Percentiles rank a stretch among this genome's conserved stretches.
phyloP scores from a whole-genome alignment of 2,797 vertebrate species.

The Momotus momota region DNA sequence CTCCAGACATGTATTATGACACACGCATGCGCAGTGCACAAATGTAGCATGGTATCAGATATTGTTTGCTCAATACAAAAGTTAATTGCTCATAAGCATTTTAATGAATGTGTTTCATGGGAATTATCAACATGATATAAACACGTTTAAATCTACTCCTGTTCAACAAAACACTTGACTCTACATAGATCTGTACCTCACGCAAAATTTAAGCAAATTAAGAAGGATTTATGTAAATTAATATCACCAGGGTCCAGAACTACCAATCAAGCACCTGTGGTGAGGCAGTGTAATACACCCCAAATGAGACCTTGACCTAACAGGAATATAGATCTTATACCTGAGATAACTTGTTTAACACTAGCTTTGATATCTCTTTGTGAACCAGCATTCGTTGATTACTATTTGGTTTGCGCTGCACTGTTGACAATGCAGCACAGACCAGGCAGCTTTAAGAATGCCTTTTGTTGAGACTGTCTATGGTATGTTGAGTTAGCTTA shows the following conservation, averaged over 20 bases:
- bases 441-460: background rate
- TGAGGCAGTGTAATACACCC: background rate
- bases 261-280: background rate
- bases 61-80: background rate
- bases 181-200: background rate
- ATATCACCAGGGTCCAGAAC: background rate
- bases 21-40: background rate
- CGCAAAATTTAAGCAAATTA: conserved; percentile 24
- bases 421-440: background rate
- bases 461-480: background rate
- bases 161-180: conserved; percentile 8
- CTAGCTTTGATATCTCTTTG: background rate
- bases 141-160: conserved; percentile 9
- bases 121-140: background rate
- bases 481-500: background rate
- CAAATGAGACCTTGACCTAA: background rate
- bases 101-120: background rate
- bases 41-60: background rate
- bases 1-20: background rate
- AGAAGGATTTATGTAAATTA: conserved; percentile 30
- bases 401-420: background rate
- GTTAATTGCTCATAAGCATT: background rate
- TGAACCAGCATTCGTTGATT: background rate
- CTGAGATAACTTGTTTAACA: background rate
- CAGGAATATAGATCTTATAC: background rate